Base-by-base conservation (phyloP, 1,140 invertebrate species). In the Drosophila bipectinata region DNA sequence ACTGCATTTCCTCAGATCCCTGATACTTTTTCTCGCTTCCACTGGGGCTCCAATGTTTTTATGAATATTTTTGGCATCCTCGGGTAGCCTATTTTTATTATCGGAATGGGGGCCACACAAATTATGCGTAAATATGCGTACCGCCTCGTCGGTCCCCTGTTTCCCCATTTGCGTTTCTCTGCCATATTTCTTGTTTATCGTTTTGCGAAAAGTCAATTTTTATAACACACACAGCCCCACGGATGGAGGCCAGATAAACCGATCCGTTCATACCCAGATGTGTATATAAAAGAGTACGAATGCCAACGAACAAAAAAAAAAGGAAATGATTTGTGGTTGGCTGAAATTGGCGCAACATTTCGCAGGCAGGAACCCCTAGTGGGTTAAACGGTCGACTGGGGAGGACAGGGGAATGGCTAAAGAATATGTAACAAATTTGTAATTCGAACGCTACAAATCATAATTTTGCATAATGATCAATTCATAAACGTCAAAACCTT, bases 401-500 rank as follows among this genome's bases (percentile, higher is more conserved):
- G 15, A 47, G 48, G 66, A 49, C 26, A 54, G 30, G 44, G n/a
- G n/a, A 14, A 9, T 21, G 41, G 37, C 32, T n/a, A 49, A 47
- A 47, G 53, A 78, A 76, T 76, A 74, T 87, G 77, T 77, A 80
- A 79, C 79, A 76, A 83, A 90, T 90, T 90, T 79, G 88, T 90
- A 90, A 90, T 90, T 90, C 72, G 87, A 90, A 87, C 87, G 87
- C 87, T 7, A 90, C 87, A 90, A 90, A 90, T 90, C 87, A 90
- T 90, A 62, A 90, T 90, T 90, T 90, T 80, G 76, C 79, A 83
- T 90, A 88, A 90, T 90, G 87, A 90, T 90, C 87, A 90, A 90
- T 90, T 90, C 87, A 90, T 87, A 87, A 77, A 90, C 71, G 87
- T 90, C 87, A 83, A 83, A 89, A 75, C 59, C 61, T 66, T 68